A percentile compares a stretch with the other conserved stretches of the same genome.
Conservation (phyloP, 2,797 vertebrate species). For the Parotocinclus haroldoi region DNA sequence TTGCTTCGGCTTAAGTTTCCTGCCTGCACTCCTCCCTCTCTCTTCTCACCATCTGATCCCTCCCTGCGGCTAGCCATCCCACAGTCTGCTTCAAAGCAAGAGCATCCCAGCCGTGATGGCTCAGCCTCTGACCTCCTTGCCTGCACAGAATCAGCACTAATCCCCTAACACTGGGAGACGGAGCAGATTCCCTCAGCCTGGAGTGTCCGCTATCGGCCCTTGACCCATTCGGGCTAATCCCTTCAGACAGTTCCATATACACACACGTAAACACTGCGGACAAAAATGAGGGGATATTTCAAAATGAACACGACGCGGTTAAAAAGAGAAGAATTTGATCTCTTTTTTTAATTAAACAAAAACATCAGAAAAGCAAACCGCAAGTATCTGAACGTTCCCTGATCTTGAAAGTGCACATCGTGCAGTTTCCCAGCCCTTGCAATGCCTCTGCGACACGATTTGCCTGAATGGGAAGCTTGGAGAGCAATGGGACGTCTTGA, state of each 20-base stretch:
- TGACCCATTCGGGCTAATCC: conserved; percentile 6
- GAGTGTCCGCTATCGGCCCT: conserved; percentile 8
- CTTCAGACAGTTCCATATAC: conserved; percentile 10
- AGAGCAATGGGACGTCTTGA: no score
- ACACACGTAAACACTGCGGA: no score
- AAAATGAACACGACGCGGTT: no score
- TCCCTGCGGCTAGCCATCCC: conserved; percentile 20
- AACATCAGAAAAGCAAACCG: no score
- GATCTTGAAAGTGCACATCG: no score
- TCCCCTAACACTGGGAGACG: conserved; percentile 22
- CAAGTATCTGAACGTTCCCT: no score
- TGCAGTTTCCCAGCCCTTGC: no score
- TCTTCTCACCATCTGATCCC: conserved; percentile 8
- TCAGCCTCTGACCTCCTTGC: conserved; percentile 60
- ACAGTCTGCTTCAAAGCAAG: conserved; percentile 67
- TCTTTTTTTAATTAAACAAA: no score
- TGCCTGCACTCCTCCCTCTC: neutral
- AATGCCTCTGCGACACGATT: no score
- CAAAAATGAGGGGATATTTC: no score
- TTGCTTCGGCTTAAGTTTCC: conserved; percentile 56
- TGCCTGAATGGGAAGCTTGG: no score
- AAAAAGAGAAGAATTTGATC: no score
- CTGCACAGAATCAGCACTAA: conserved; percentile 23
- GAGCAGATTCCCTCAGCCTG: conserved; percentile 32
- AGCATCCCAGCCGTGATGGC: conserved; percentile 55